Evolutionary conservation across 2,797 vertebrate species (phyloP).

Genomic region (Rhabdomys pumilio): DNA sequence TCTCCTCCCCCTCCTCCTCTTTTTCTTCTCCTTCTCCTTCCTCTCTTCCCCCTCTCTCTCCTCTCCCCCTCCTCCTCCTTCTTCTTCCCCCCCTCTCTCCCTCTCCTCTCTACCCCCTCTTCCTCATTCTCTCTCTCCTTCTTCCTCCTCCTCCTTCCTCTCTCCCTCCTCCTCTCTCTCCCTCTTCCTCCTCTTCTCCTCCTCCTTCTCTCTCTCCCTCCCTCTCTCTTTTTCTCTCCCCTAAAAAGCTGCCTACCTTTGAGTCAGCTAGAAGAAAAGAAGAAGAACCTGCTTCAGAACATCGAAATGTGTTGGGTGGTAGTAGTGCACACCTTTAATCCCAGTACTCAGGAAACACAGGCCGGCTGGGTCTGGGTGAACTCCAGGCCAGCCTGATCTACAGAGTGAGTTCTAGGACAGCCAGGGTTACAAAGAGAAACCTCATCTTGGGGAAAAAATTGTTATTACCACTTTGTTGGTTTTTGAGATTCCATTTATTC

Average conservation of each 20-base stretch:
- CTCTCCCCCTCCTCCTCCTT: too few species aligned
- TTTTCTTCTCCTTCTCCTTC: too few species aligned
- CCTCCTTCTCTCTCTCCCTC: too few species aligned
- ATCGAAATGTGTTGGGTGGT: background rate
- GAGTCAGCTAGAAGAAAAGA: constrained; percentile 69
- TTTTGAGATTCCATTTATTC: background rate
- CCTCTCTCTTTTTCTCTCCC: too few species aligned
- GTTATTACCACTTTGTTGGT: constrained; percentile 10
- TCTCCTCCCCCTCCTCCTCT: too few species aligned
- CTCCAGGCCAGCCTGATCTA: background rate
- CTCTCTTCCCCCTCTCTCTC: too few species aligned
- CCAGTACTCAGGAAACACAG: background rate
- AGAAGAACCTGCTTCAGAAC: constrained; percentile 64
- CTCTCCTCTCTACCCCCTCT: too few species aligned
- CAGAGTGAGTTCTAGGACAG: background rate
- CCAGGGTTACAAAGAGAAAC: background rate
- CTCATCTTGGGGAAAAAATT: background rate
- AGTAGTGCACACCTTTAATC: background rate
- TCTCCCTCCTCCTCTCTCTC: too few species aligned
- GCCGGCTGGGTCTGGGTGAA: background rate
- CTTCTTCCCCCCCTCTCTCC: too few species aligned
- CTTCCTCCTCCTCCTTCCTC: too few species aligned
- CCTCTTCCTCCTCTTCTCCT: too few species aligned
- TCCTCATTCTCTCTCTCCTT: too few species aligned
- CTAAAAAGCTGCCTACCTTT: constrained; percentile 64